These are phyloP conservation scores for Drosophila maculinotata DNA, from an alignment of 2,888 invertebrate genomes.

Conservation along the genomic window DNA sequence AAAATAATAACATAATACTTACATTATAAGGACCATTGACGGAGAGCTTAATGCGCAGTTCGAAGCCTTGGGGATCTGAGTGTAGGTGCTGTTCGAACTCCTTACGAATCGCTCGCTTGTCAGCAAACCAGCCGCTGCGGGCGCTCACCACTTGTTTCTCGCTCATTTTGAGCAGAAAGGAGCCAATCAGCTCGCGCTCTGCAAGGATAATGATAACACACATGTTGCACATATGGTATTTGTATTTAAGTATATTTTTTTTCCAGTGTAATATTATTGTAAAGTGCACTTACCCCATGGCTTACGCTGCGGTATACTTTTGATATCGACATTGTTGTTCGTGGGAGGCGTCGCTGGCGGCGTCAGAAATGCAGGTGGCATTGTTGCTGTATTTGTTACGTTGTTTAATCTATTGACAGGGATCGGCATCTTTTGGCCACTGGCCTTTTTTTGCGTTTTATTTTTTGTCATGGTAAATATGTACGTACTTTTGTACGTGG, in stretches of 20 bases:
- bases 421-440: slow-evolving; percentile 27
- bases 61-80: slow-evolving; percentile 13
- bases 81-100: slow-evolving; percentile 51
- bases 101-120: slow-evolving; percentile 53
- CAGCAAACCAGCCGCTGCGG: slow-evolving; percentile 62
- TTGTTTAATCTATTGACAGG: slow-evolving; percentile 29
- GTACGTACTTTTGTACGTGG: slow-evolving; percentile 28
- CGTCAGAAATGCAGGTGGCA: slow-evolving; percentile 31
- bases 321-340: slow-evolving; percentile 6
- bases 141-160: slow-evolving; percentile 56
- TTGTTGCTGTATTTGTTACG: slow-evolving; percentile 35
- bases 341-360: slow-evolving; percentile 51
- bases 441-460: slow-evolving; percentile 52
- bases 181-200: slow-evolving; percentile 73
- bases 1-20: no score
- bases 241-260: neutral
- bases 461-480: slow-evolving; percentile 59
- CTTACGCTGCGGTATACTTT: slow-evolving; percentile 15
- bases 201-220: neutral
- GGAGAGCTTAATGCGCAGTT: slow-evolving; percentile 34
- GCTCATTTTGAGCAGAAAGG: slow-evolving; percentile 68
- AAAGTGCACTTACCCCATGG: slow-evolving; percentile 56
- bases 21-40: slow-evolving; percentile 59
- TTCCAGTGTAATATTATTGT: neutral
- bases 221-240: neutral